Evolutionary conservation across 2,113 vertebrate species (phyloP), one percentile per base, ranked within the genome.

Genomic region (Zosterops lateralis): DNA sequence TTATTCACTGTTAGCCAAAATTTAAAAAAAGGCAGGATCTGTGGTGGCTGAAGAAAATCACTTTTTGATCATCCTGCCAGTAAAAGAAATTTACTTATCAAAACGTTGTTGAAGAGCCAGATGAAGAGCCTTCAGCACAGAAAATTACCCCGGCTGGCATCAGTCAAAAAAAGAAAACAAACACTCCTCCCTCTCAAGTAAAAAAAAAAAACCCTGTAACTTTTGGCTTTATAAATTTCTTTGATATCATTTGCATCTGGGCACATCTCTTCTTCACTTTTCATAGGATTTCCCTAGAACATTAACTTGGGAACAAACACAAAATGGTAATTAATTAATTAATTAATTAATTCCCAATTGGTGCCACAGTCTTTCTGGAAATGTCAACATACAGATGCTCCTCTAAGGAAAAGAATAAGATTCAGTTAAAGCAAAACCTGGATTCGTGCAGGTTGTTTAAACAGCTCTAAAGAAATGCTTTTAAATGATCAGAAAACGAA

Each of bases 131-230:
- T 92, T 86, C 40, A 74, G 53, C 29, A 74, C 1, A 73, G 54
- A 92, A 95, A 86, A 76, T 50, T 3, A 75, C 24, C 26, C 14
- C 31, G 22, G 3, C 32, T 90, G 60, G 19, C 71, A 87, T 56
- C 53, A 83, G 71, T 24, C 34, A 83, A 79, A 85, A 79, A 86
- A 72, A 42, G 9, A 42, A 74, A 74, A 60, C 12, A 83, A 91
- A 64, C 7, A 19, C 22, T 60, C 9, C 26, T 54, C 5, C 12
- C 26, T 28, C 34, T 34, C 14, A 76, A 65, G 19, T 13, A 60
- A 61, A 73, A 61, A 38, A 38, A 38, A 38, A 36, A 71, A 57
- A 3, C 0, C 0, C 2, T 12, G 7, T 26, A 42, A 65, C 17
- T 79, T 75, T 11, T 28, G 22, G 57, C 76, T 60, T 83, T 50